These are phyloP conservation scores for Psittacus erithacus DNA, from an alignment of 2,113 vertebrate genomes.

Conservation along the genomic window DNA sequence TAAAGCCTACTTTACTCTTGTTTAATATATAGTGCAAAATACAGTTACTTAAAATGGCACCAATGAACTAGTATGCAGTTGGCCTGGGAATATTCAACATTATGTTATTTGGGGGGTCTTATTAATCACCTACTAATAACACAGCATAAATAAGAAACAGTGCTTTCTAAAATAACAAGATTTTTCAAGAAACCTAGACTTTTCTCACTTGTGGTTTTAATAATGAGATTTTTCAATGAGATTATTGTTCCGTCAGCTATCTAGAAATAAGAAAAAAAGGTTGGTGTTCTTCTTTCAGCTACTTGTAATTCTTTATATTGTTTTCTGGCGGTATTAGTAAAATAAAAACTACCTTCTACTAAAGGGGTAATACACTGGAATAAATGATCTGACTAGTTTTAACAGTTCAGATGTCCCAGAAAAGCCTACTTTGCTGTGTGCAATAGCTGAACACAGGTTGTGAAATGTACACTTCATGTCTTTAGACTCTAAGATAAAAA, in stretches of 20 bases:
- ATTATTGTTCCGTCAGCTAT: not conserved
- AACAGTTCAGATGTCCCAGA: not conserved
- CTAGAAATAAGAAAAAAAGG: not conserved
- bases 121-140: not conserved
- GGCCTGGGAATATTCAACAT: not conserved
- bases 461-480: not conserved
- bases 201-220: not conserved
- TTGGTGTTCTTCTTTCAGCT: not conserved
- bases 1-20: not conserved
- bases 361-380: not conserved
- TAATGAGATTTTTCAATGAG: not conserved
- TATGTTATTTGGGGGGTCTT: not conserved
- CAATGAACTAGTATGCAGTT: not conserved
- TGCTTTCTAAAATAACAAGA: not conserved
- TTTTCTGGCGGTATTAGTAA: not conserved
- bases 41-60: not conserved
- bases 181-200: not conserved
- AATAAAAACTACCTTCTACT: not conserved
- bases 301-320: not conserved
- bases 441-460: not conserved
- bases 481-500: not conserved
- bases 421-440: not conserved
- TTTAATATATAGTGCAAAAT: not conserved
- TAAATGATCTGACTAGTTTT: not conserved
- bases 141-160: not conserved